Evolutionary conservation across 2,888 invertebrate species (phyloP), one percentile per base, ranked within the genome.

Genomic region (Torymus texanus): DNA sequence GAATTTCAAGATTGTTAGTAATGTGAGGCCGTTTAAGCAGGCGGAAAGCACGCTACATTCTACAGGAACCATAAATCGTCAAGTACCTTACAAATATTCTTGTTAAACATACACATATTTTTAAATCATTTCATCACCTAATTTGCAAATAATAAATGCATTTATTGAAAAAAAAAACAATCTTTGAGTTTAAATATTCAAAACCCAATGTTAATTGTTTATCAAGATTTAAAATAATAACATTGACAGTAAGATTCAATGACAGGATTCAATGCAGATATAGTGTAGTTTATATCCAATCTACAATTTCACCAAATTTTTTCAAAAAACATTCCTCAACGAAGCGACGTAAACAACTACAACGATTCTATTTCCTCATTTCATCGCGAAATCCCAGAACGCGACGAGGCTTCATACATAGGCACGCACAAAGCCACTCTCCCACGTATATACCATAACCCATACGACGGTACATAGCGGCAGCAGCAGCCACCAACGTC

Each of bases 41-140:
- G 77, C 77, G 77, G 68, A 80, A 77, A 80, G 56, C 74, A 80
- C 55, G 77, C 80, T 75, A 76, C 67, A 67, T 66, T 61, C 24
- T 67, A n/a, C 75, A 56, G 18, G 16, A 72, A 71, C 18, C 59
- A 65, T 61, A 59, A 75, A 62, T 18, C 55, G 50, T 67, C 50
- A 66, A 62, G 29, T 68, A 71, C 71, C 71, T 59, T 21, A 51
- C 41, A 73, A 72, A 74, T 51, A 62, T 62, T 72, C 67, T 12
- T 24, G 71, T 66, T 75, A 63, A 59, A 5, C 18, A 78, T 72
- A 55, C 29, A 73, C 16, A 13, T 55, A 56, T 73, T 72, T 58
- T 41, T 41, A 41, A 8, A 41, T 1, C 3, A 61, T 68, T 53
- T 5, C 41, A 41, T 8, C 41, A 41, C 62, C 62, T 72, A 72